A percentile compares a stretch with the other conserved stretches of the same genome.
Evolutionary conservation across 2,113 vertebrate species (phyloP).

Genomic region (Excalfactoria chinensis): DNA sequence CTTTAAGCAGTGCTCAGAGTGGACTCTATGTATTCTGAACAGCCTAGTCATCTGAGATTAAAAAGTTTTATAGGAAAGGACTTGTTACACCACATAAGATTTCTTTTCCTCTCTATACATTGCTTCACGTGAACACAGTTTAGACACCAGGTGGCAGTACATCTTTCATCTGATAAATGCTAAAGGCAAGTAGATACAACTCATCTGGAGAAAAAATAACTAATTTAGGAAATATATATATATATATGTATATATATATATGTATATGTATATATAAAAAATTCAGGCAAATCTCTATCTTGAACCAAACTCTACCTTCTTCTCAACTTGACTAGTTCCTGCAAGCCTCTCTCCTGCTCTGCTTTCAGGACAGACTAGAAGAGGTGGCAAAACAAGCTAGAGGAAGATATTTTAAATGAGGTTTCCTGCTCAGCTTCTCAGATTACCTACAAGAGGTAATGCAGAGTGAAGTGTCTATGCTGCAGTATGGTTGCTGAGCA

Average conservation of each 20-base stretch:
- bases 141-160: constrained; percentile 50
- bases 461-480: background rate
- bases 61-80: background rate
- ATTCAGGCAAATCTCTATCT: background rate
- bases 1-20: background rate
- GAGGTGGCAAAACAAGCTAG: background rate
- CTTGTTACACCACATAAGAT: background rate
- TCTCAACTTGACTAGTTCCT: background rate
- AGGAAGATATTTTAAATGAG: background rate
- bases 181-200: background rate
- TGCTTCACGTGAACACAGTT: background rate
- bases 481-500: background rate
- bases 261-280: background rate
- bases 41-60: background rate
- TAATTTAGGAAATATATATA: background rate
- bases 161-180: background rate
- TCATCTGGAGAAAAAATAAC: background rate
- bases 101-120: background rate
- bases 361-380: background rate
- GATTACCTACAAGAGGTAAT: background rate
- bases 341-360: background rate
- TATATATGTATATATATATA: background rate
- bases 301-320: background rate
- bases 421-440: background rate
- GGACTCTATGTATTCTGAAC: background rate